A percentile compares a stretch with the other conserved stretches of the same genome.
Conservation (phyloP, 2,888 invertebrate species). For the Calliphora vomitoria region DNA sequence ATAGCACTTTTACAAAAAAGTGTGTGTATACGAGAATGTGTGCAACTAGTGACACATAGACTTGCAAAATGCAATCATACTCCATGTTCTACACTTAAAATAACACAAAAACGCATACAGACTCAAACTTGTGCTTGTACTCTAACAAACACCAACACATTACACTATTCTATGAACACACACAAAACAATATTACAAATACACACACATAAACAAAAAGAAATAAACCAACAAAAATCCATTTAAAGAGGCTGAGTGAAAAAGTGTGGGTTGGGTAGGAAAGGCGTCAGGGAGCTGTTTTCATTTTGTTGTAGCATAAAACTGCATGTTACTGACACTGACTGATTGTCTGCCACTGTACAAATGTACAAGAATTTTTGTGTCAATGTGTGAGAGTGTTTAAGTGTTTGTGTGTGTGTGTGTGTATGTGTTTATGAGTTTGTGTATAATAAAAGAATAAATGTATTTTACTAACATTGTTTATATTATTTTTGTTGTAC, state of each 20-base stretch:
- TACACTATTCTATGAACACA: not conserved
- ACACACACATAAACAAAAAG: not conserved
- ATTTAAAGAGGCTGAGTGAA: not conserved
- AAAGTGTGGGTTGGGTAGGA: not conserved
- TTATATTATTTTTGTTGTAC: conserved; percentile 30
- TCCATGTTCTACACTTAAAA: conserved; percentile 9
- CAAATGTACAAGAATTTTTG: conserved; percentile 46
- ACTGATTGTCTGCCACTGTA: conserved; percentile 66
- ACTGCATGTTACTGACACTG: conserved; percentile 70
- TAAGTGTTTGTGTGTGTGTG: not conserved
- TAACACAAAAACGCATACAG: conserved; percentile 10
- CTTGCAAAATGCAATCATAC: not conserved
- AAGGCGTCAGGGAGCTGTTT: not conserved
- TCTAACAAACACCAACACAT: not conserved
- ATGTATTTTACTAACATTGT: conserved; percentile 60
- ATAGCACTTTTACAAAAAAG: not conserved
- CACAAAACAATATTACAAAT: not conserved
- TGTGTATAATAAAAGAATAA: conserved; percentile 27
- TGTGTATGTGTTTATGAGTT: not conserved
- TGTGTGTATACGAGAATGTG: not conserved
- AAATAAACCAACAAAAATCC: conserved; percentile 3
- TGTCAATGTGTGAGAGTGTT: not conserved
- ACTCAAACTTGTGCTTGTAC: not conserved
- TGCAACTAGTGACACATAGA: conserved; percentile 20
- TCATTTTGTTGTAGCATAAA: conserved; percentile 1